Percentiles rank a stretch among this genome's conserved stretches.
phyloP scores from a whole-genome alignment of 1,140 invertebrate species.

The Drosophila elegans region DNA sequence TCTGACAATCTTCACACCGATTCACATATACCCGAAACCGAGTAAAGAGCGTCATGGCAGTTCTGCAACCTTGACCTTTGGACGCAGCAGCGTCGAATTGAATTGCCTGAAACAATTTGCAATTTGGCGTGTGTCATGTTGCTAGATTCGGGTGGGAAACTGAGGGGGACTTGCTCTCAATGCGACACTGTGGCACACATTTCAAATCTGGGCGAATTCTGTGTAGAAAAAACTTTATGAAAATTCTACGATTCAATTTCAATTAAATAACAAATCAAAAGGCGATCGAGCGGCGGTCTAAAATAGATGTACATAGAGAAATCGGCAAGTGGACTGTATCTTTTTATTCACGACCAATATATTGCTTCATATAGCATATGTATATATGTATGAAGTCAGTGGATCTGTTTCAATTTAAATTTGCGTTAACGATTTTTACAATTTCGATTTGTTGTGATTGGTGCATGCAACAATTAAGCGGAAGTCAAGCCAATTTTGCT shows the following conservation, averaged over 20 bases:
- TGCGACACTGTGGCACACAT: slow-evolving; percentile 8
- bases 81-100: slow-evolving; percentile 35
- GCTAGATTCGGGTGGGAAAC: not conserved
- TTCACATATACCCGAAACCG: slow-evolving; percentile 11
- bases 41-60: slow-evolving; percentile 3
- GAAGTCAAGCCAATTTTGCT: slow-evolving; percentile 9
- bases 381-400: slow-evolving; percentile 2
- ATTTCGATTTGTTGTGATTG: slow-evolving; percentile 16
- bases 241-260: slow-evolving; percentile 25
- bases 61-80: slow-evolving; percentile 41
- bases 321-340: slow-evolving; percentile 1
- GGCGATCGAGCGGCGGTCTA: not conserved
- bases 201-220: slow-evolving; percentile 5
- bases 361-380: not conserved
- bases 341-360: not conserved
- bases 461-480: slow-evolving; percentile 20
- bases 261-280: slow-evolving; percentile 26
- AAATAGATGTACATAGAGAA: not conserved
- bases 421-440: slow-evolving; percentile 5
- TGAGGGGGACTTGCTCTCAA: not conserved
- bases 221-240: slow-evolving; percentile 6
- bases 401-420: slow-evolving; percentile 1
- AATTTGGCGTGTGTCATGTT: slow-evolving; percentile 36
- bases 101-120: slow-evolving; percentile 41
- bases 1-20: not conserved